Evolutionary conservation across 2,797 vertebrate genomes (phyloP).

Genomic region (Limosa lapponica): DNA sequence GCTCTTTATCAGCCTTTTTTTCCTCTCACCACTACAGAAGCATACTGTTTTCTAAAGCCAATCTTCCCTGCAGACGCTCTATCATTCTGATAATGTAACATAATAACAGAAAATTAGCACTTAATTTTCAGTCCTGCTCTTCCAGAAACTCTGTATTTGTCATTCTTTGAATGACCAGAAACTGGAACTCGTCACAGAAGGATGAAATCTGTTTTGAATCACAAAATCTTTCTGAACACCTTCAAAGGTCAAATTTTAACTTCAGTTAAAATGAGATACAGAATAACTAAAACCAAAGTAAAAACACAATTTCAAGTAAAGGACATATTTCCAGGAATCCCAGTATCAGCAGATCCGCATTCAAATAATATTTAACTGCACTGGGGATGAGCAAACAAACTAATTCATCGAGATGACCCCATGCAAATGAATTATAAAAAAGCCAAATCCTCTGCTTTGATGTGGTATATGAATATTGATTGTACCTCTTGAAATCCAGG

Average conservation of each 20-base stretch:
- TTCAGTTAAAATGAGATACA: not conserved
- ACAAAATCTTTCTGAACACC: not conserved
- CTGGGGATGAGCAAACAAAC: not conserved
- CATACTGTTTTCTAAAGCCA: not conserved
- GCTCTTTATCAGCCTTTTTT: not conserved
- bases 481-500: not conserved
- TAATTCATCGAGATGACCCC: not conserved
- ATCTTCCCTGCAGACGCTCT: not conserved
- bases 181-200: not conserved
- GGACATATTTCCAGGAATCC: not conserved
- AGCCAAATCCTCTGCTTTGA: not conserved
- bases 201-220: not conserved
- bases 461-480: not conserved
- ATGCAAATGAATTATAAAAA: not conserved
- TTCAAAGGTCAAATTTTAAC: not conserved
- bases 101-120: not conserved
- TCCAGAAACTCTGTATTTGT: not conserved
- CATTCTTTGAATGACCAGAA: not conserved
- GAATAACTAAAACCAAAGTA: not conserved
- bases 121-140: not conserved
- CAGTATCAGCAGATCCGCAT: not conserved
- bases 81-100: not conserved
- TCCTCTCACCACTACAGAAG: not conserved
- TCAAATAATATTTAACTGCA: not conserved
- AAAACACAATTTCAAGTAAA: not conserved